Conservation (phyloP, 2,888 invertebrate genomes). For the Mythimna vitellina region DNA sequence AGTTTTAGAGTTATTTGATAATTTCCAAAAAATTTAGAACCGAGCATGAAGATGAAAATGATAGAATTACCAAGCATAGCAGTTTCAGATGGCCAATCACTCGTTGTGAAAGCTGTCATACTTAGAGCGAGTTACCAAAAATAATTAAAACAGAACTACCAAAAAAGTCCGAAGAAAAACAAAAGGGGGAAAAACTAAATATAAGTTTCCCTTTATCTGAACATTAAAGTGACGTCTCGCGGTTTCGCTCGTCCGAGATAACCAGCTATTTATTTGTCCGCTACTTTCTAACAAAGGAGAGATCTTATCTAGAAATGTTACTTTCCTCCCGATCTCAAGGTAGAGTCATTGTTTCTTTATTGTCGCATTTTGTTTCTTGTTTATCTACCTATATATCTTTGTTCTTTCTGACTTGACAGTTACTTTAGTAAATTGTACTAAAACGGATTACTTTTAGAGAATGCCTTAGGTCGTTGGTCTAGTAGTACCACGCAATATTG, state of each 20-base stretch:
- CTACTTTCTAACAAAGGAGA: conserved; percentile 65
- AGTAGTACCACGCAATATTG: too few relatives aligned
- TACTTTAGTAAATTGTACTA: neutral
- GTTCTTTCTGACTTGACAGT: conserved; percentile 9
- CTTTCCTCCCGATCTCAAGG: conserved; percentile 64
- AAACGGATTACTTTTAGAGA: neutral
- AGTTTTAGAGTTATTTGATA: too few relatives aligned
- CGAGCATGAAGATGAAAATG: too few relatives aligned
- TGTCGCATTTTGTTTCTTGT: conserved; percentile 47
- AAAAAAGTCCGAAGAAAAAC: conserved; percentile 62
- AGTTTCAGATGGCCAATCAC: neutral
- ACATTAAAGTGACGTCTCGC: conserved; percentile 77
- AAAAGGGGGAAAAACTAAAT: conserved; percentile 62
- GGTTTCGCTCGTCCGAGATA: conserved; percentile 78
- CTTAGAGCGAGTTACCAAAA: neutral
- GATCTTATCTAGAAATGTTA: conserved; percentile 72
- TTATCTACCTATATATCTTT: conserved; percentile 25
- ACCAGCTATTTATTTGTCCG: conserved; percentile 82
- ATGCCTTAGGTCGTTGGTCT: too few relatives aligned
- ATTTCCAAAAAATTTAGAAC: too few relatives aligned
- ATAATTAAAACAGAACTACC: conserved; percentile 3
- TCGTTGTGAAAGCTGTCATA: neutral
- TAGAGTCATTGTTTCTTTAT: conserved; percentile 58
- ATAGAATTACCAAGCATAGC: neutral
- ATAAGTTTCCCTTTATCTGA: conserved; percentile 69